Conservation (phyloP, 2,113 vertebrate species). For the Coreoperca whiteheadi region DNA sequence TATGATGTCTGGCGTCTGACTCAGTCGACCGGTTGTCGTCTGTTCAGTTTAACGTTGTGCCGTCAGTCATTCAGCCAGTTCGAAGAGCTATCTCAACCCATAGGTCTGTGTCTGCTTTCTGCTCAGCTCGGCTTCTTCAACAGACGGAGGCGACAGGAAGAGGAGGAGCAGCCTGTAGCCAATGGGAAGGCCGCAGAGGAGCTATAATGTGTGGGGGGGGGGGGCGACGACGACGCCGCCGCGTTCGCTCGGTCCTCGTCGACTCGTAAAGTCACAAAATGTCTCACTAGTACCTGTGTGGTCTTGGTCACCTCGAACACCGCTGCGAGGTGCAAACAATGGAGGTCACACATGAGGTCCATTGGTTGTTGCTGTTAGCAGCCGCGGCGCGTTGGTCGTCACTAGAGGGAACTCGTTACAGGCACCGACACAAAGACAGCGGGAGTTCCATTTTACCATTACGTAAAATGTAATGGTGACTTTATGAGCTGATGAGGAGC, state of each 20-base stretch:
- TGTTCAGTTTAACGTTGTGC: too few relatives aligned
- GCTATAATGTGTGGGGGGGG: conserved; percentile 57
- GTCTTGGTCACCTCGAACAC: not conserved
- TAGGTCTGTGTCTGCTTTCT: not conserved
- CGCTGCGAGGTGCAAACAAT: too few relatives aligned
- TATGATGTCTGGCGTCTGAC: too few relatives aligned
- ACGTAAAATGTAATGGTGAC: too few relatives aligned
- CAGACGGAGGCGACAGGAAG: conserved; percentile 80
- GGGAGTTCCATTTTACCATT: not conserved
- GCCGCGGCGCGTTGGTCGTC: too few relatives aligned
- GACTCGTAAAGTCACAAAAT: not conserved
- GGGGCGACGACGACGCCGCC: not conserved
- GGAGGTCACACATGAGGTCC: not conserved
- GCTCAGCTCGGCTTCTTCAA: conserved; percentile 95
- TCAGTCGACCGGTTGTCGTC: too few relatives aligned
- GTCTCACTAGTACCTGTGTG: too few relatives aligned
- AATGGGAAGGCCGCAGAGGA: conserved; percentile 84
- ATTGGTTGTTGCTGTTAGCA: too few relatives aligned
- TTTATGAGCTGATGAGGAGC: conserved; percentile 1
- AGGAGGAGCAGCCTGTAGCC: conserved; percentile 67
- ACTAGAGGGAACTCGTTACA: not conserved
- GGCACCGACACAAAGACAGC: not conserved
- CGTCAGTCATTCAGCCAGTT: not conserved
- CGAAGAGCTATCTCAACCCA: not conserved
- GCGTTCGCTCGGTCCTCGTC: not conserved